Base-by-base conservation (phyloP, 2,888 invertebrate species). In the Drosophila ezoana region DNA sequence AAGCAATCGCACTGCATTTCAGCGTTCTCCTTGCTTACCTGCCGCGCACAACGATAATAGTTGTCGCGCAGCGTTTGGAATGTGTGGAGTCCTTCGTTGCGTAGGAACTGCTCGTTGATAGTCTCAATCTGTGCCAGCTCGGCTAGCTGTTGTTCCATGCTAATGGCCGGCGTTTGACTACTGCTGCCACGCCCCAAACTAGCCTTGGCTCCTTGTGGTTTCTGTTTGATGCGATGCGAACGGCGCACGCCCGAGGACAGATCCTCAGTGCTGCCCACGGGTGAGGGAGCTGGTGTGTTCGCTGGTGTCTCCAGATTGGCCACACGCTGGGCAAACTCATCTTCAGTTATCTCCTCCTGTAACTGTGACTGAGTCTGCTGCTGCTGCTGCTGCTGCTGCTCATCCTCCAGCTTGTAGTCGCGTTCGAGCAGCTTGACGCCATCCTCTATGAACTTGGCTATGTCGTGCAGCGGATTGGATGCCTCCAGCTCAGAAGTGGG, bases 1-100 rank as follows among this genome's bases (percentile, higher is more conserved):
- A 97, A 96, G 92, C 99, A 99, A 92, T 99, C 99, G 92, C 99
- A 99, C 33, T 96, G 95, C 98, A 99, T 98, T 82, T 97, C 95
- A 80, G 96, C 96, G 0, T 97, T 97, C 91, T 98, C 98, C 90
- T 97, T 98, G 92, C 97, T 97, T 65, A 95, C 95, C 91, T 96
- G 96, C 91, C 97, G 94, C 79, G 97, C 97, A 90, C 94, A 94
- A 68, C 97, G 94, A 93, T 98, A 98, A 72, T 96, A 94, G 93
- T 98, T 98, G 90, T 98, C 98, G 56, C 95, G 95, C 51, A 98
- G 94, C 82, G 95, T 94, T 69, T 96, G 95, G 92, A 96, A 98
- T 83, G 95, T 95, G 68, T 95, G 95, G 75, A 97, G 93, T 0
- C 92, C 88, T 41, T 91, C 91, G 45, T 90, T 90, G 57, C 92